These are phyloP conservation scores for Aythya fuligula DNA, from an alignment of 2,797 vertebrate species.

Conservation along the genomic window DNA sequence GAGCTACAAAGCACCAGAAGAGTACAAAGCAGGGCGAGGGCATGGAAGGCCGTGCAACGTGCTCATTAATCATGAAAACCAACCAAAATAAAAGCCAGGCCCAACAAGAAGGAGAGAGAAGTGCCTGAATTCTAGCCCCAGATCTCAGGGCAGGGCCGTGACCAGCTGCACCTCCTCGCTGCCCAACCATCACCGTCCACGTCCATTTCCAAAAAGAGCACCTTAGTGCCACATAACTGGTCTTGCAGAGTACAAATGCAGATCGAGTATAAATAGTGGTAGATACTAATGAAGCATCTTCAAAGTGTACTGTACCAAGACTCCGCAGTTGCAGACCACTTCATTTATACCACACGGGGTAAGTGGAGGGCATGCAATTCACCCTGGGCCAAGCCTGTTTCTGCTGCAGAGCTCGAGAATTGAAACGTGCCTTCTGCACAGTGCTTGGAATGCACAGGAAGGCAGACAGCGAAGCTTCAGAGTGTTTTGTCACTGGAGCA, in stretches of 20 bases:
- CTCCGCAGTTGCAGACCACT: not conserved
- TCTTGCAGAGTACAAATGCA: not conserved
- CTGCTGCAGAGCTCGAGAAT: not conserved
- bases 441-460: too few species aligned
- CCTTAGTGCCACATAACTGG: not conserved
- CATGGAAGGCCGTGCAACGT: not conserved
- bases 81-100: not conserved
- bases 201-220: not conserved
- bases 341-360: not conserved
- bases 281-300: not conserved
- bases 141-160: not conserved
- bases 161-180: not conserved
- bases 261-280: not conserved
- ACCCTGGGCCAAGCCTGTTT: not conserved
- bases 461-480: not conserved
- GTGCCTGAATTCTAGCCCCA: not conserved
- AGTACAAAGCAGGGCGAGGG: rapidly evolving
- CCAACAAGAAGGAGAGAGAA: too few species aligned
- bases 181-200: not conserved
- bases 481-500: not conserved
- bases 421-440: not conserved
- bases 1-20: not conserved
- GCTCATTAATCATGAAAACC: not conserved
- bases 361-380: not conserved
- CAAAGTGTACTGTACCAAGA: not conserved